Conservation (phyloP, 2,113 vertebrate species). For the Micromys minutus region DNA sequence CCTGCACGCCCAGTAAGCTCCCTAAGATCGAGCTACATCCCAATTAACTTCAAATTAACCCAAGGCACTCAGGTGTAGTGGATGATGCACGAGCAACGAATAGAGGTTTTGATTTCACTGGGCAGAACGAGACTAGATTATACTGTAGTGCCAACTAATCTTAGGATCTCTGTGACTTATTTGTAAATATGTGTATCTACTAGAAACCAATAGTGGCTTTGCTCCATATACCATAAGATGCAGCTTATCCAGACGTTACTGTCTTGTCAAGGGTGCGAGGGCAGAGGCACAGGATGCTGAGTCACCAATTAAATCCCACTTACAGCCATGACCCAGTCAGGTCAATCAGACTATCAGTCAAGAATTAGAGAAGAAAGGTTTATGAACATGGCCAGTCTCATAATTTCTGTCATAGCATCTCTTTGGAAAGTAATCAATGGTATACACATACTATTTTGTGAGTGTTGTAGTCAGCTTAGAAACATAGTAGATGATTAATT, state of each 20-base stretch:
- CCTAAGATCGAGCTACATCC: neutral
- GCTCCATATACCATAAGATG: neutral
- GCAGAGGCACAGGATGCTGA: neutral
- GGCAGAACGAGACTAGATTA: neutral
- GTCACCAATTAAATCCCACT: neutral
- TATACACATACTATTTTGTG: neutral
- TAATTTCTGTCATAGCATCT: neutral
- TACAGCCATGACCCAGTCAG: neutral
- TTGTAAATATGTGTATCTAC: neutral
- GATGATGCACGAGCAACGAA: neutral
- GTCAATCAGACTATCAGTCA: too few species aligned
- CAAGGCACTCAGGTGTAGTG: neutral
- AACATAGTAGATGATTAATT: neutral
- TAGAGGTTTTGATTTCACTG: neutral
- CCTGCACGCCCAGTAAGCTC: too few species aligned
- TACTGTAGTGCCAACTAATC: neutral
- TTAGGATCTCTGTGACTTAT: neutral
- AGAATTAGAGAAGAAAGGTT: too few species aligned
- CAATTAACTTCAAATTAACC: slow-evolving; percentile 15
- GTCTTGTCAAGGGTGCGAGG: neutral
- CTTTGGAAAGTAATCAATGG: neutral
- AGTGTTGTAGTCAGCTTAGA: neutral
- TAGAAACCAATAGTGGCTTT: neutral
- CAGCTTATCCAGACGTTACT: neutral
- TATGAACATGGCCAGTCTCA: neutral